These are phyloP conservation scores for Anhinga rufa DNA, from an alignment of 2,113 vertebrate species.

Conservation along the genomic window DNA sequence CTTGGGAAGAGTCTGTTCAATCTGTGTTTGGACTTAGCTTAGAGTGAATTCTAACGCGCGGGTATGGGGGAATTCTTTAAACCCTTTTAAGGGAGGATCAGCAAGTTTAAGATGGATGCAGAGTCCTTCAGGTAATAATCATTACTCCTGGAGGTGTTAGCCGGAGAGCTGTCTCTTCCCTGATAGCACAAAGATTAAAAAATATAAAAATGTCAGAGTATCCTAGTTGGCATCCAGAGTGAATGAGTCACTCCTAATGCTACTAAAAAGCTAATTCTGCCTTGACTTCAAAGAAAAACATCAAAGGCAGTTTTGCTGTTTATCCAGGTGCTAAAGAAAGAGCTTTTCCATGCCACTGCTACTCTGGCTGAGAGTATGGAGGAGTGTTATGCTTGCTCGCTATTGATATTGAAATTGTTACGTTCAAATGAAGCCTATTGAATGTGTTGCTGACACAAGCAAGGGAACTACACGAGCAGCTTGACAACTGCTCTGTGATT, in stretches of 20 bases:
- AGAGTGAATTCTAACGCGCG: background rate
- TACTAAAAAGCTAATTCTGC: background rate
- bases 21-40: background rate
- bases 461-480: background rate
- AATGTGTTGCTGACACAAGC: background rate
- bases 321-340: constrained; percentile 1
- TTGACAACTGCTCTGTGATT: constrained; percentile 11
- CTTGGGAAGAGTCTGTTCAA: background rate
- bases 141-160: background rate
- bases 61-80: background rate
- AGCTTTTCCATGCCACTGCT: background rate
- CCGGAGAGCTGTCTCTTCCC: background rate
- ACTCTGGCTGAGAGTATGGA: background rate
- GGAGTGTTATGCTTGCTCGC: background rate
- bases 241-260: background rate
- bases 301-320: background rate
- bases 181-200: background rate
- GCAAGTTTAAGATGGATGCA: background rate
- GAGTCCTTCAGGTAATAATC: background rate
- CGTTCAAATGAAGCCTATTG: background rate
- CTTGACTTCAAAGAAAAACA: constrained; percentile 35
- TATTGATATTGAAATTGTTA: background rate
- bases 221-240: background rate
- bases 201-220: background rate
- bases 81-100: background rate